Conservation (phyloP, 2,888 invertebrate species). For the Operophtera brumata region DNA sequence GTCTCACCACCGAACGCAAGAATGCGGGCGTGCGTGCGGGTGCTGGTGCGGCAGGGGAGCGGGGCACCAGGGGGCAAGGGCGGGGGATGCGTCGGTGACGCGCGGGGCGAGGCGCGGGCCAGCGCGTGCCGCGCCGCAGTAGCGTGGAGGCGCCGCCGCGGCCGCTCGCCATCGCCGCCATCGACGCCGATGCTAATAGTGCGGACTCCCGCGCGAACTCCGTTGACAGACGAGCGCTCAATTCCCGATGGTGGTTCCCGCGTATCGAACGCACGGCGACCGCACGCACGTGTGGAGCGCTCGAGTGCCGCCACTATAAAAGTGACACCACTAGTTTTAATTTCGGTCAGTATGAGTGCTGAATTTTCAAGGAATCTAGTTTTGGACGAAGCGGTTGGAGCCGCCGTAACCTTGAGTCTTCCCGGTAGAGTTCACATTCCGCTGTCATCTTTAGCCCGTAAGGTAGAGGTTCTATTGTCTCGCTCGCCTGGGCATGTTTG, state of each 20-base stretch:
- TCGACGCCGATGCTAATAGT: constrained; percentile 54
- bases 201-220: constrained; percentile 49
- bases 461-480: constrained; percentile 46
- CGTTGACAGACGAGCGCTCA: constrained; percentile 42
- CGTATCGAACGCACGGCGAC: constrained; percentile 46
- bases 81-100: constrained; percentile 61
- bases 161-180: constrained; percentile 63
- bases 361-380: constrained; percentile 35
- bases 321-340: constrained; percentile 37
- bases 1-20: constrained; percentile 51
- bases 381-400: constrained; percentile 33
- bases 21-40: constrained; percentile 77
- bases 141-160: constrained; percentile 76
- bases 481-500: constrained; percentile 37
- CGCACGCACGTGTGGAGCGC: constrained; percentile 42
- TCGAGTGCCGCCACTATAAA: constrained; percentile 35
- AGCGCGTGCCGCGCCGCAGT: constrained; percentile 79
- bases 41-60: constrained; percentile 51
- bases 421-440: constrained; percentile 40
- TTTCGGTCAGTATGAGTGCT: constrained; percentile 39
- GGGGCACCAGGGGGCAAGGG: constrained; percentile 43
- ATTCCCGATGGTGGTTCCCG: constrained; percentile 55
- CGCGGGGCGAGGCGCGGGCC: constrained; percentile 51
- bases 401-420: constrained; percentile 34
- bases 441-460: constrained; percentile 38